Evolutionary conservation across 2,888 invertebrate genomes (phyloP).

Genomic region (Ethmia dodecea): DNA sequence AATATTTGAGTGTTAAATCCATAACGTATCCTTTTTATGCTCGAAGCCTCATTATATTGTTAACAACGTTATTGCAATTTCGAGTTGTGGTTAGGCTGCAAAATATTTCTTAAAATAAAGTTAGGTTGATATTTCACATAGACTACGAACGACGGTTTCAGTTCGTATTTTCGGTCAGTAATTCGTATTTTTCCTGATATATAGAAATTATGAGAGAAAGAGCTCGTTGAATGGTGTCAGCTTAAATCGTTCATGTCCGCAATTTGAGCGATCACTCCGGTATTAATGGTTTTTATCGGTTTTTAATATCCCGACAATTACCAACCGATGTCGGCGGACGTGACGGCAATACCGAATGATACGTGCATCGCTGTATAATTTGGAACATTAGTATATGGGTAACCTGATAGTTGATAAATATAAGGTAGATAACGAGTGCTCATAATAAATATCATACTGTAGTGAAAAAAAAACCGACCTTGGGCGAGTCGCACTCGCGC

Average conservation of each 20-base stretch:
- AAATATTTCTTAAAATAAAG: too few species aligned
- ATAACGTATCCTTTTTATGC: slow-evolving; percentile 51
- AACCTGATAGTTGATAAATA: neutral
- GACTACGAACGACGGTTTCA: too few species aligned
- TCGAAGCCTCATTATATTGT: slow-evolving; percentile 15
- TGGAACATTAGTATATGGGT: neutral
- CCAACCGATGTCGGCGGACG: slow-evolving; percentile 29
- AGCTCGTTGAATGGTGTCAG: slow-evolving; percentile 20
- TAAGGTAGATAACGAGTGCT: neutral
- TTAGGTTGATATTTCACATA: too few species aligned
- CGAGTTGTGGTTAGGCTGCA: slow-evolving; percentile 14
- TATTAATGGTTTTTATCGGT: slow-evolving; percentile 50
- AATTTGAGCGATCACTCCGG: slow-evolving; percentile 41
- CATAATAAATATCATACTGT: too few species aligned
- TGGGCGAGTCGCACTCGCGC: too few species aligned
- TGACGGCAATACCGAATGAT: slow-evolving; percentile 19
- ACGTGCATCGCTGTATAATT: slow-evolving; percentile 7
- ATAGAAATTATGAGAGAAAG: too few species aligned
- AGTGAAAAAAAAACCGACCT: too few species aligned
- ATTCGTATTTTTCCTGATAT: too few species aligned
- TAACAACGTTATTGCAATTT: slow-evolving; percentile 43
- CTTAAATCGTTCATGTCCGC: slow-evolving; percentile 46
- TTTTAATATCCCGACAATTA: slow-evolving; percentile 51
- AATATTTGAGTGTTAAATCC: slow-evolving; percentile 64
- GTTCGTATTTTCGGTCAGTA: too few species aligned